phyloP scores from a whole-genome alignment of 2,113 vertebrate genomes.

The Rhadina sibilatrix region DNA sequence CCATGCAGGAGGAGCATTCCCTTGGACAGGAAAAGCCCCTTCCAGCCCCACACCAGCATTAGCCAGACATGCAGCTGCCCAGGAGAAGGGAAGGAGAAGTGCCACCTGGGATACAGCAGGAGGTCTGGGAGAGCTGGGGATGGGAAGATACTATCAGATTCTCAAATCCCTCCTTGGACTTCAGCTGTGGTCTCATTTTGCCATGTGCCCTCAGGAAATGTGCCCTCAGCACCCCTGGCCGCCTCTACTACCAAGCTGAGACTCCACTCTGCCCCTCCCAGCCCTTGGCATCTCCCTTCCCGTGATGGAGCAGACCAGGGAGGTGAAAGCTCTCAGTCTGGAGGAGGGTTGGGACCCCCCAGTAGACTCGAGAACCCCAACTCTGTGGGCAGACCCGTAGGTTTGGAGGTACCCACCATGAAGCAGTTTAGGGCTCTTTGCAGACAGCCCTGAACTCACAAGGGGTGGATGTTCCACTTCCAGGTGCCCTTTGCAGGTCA shows the following conservation, averaged over 20 bases:
- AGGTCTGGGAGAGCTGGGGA: neutral
- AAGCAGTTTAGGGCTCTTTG: neutral
- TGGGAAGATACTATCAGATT: neutral
- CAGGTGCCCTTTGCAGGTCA: neutral
- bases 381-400: neutral
- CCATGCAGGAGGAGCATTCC: fast-evolving
- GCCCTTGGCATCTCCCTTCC: neutral
- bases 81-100: neutral
- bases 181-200: neutral
- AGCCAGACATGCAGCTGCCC: neutral
- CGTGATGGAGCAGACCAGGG: neutral
- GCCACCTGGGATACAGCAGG: neutral
- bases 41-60: neutral
- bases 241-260: neutral
- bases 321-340: neutral
- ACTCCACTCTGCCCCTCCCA: neutral
- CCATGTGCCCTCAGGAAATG: fast-evolving
- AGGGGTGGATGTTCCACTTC: neutral
- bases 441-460: neutral
- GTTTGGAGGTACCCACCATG: neutral
- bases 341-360: neutral
- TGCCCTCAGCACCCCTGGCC: neutral
- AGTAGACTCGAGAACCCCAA: neutral
- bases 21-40: neutral
- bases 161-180: neutral